Evolutionary conservation across 2,888 invertebrate species (phyloP), one percentile per base, ranked within the genome.

Genomic region (Congeria kusceri): DNA sequence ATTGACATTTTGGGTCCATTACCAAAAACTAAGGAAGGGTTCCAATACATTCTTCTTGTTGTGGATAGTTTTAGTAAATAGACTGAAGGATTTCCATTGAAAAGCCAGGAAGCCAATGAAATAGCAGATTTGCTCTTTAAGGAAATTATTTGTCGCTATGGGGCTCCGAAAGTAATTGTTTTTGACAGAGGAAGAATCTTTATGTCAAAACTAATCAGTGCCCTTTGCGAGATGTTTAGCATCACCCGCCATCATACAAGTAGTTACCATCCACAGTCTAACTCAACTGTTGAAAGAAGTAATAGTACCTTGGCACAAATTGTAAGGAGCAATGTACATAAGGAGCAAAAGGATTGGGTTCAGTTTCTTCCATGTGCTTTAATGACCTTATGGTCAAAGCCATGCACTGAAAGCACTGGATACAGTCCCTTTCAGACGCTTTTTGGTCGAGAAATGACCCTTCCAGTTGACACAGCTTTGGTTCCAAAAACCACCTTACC

Each of bases 211-310:
- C 59, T 84, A 23, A 67, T 84, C 11, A 58, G 49, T 47, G 83
- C 83, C 0, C n/a, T 86, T 25, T 84, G 77, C 76, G 80, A 84
- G 56, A 11, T 80, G 46, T 79, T 84, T 62, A 63, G 80, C 20
- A 53, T 86, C 5, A 84, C 29, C 53, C 53, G 79, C 15, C 58
- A 67, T 39, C 66, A 77, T 29, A 84, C 86, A 25, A 78, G 77
- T 29, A 61, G 63, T 29, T 85, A 84, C 28, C 82, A 86, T 39
- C 82, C 82, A 23, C 80, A 84, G 61, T 80, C 82, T 15, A 86
- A 84, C 69, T 49, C 76, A 9, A 66, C 77, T 18, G 63, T 59
- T n/a, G 84, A 84, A 44, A 47, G 82, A n/a, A 49, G 49, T 11
- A 86, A 86, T 59, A 32, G 67, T 13, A 77, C 70, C 4, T 13